Evolutionary conservation across 92 coral and sea anemone species (phyloP).

Genomic region (Umimayanthus kanabou): DNA sequence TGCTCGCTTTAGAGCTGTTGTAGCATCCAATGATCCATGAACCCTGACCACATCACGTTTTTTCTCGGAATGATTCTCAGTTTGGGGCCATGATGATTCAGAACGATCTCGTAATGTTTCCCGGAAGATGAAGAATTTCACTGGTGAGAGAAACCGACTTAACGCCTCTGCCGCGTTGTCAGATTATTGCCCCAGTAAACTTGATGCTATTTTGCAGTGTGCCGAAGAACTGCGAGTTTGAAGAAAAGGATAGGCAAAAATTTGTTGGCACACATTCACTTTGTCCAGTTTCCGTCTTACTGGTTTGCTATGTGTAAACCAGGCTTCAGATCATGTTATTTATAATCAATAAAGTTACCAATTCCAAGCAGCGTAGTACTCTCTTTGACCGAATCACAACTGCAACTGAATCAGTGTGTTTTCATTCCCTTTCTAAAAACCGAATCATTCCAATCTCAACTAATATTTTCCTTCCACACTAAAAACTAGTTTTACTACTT

Average conservation of each 20-base stretch:
- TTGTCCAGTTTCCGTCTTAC: neutral
- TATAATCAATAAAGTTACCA: no score
- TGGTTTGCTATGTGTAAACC: no score
- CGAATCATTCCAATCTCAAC: no score
- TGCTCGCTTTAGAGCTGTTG: constrained; percentile 37
- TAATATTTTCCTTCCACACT: no score
- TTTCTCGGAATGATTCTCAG: constrained; percentile 13
- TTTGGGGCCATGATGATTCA: constrained; percentile 35
- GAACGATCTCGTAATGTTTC: constrained; percentile 26
- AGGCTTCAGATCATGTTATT: no score
- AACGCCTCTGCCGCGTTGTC: constrained; percentile 25
- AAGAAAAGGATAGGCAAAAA: neutral
- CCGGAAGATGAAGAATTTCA: neutral
- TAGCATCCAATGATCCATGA: constrained; percentile 39
- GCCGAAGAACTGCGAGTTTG: neutral
- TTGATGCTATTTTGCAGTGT: constrained; percentile 32
- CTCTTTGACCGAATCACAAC: no score
- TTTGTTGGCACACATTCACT: constrained; percentile 31
- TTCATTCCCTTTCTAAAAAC: no score
- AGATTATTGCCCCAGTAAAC: constrained; percentile 19
- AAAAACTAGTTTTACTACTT: no score
- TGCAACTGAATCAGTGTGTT: no score
- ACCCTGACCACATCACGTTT: constrained; percentile 19
- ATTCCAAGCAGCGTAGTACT: no score
- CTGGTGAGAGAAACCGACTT: constrained; percentile 23